These are phyloP conservation scores for Ateles fusciceps DNA, from an alignment of 2,797 vertebrate genomes.

Conservation along the genomic window DNA sequence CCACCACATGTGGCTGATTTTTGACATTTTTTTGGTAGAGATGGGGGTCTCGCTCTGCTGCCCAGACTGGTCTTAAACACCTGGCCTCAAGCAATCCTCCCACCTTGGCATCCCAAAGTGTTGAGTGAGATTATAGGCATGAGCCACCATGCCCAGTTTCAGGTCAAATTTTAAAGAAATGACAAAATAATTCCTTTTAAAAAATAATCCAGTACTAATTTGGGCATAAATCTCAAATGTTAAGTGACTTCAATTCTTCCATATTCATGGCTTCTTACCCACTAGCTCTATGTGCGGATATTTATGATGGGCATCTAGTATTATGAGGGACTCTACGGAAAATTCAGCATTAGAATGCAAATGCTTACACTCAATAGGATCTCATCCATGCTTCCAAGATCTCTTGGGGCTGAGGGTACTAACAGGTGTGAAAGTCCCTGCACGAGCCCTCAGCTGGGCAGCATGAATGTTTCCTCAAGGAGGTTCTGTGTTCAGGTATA, in stretches of 20 bases:
- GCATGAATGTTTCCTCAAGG: rapidly evolving
- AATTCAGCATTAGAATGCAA: neutral
- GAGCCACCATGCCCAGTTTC: neutral
- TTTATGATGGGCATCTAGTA: neutral
- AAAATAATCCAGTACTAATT: neutral
- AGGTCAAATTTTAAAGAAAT: neutral
- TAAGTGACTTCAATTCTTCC: neutral
- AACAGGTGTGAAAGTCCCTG: neutral
- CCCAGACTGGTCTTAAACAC: too few relatives aligned
- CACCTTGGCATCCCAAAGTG: too few relatives aligned
- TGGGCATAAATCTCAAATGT: neutral
- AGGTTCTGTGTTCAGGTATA: neutral
- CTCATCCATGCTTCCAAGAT: too few relatives aligned
- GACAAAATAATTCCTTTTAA: neutral
- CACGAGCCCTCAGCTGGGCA: neutral
- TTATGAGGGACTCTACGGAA: neutral
- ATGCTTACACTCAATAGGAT: neutral
- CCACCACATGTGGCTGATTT: neutral
- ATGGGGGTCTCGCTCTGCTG: neutral
- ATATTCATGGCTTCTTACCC: neutral
- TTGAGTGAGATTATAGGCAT: too few relatives aligned
- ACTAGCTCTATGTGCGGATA: neutral
- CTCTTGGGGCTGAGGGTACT: neutral
- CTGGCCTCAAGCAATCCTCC: too few relatives aligned
- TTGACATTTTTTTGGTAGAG: neutral